These are phyloP conservation scores for Sprattus sprattus DNA, from an alignment of 2,113 vertebrate species.

Conservation along the genomic window DNA sequence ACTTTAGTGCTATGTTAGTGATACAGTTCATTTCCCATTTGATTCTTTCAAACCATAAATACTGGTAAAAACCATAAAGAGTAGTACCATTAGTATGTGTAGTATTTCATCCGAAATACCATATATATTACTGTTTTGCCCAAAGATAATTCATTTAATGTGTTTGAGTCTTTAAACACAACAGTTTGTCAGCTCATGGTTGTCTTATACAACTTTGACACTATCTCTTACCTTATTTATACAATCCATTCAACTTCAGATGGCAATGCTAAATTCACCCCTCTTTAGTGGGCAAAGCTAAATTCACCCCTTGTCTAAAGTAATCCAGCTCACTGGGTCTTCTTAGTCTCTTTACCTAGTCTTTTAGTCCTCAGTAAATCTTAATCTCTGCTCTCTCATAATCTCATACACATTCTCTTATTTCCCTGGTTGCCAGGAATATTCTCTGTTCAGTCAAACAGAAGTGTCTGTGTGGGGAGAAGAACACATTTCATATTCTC, in stretches of 20 bases:
- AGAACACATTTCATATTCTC: neutral
- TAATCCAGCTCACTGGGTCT: conserved; percentile 4
- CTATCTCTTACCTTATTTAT: neutral
- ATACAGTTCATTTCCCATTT: neutral
- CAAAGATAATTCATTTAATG: neutral
- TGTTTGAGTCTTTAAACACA: neutral
- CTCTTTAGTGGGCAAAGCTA: neutral
- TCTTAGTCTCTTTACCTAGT: neutral
- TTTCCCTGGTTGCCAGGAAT: neutral
- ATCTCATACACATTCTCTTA: neutral
- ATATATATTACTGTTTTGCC: neutral
- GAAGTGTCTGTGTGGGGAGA: neutral
- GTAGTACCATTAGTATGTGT: neutral
- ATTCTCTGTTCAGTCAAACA: neutral
- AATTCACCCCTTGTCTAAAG: neutral
- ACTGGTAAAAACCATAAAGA: no score
- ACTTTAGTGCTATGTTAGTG: neutral
- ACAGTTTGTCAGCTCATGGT: neutral
- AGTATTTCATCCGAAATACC: neutral
- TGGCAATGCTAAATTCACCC: neutral
- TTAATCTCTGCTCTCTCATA: neutral
- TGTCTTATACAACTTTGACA: neutral
- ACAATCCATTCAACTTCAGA: neutral
- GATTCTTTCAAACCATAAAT: no score
- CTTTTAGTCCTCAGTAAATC: neutral